Percentiles rank a stretch among this genome's conserved stretches.
These are phyloP conservation scores for Oreocharis arfaki DNA, from an alignment of 2,113 vertebrate species.

Conservation along the genomic window DNA sequence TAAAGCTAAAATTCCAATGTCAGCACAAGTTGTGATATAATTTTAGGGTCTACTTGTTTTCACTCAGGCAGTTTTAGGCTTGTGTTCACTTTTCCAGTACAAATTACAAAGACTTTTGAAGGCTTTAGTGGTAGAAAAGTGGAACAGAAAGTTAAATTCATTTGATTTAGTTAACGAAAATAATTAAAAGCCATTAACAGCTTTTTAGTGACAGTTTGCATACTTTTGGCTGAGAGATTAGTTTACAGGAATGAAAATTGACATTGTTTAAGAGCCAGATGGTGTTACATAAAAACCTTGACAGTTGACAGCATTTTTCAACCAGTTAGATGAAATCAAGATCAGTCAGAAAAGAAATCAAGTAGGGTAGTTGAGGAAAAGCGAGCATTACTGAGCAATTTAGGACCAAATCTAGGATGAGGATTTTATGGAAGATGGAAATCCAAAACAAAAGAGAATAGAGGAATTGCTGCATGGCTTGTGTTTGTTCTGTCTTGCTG, in stretches of 20 bases:
- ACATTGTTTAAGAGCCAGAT: constrained; percentile 24
- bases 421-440: not conserved
- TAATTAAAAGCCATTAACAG: not conserved
- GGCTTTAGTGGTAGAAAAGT: not conserved
- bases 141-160: not conserved
- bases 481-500: not conserved
- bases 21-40: not conserved
- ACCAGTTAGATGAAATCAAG: not conserved
- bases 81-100: not conserved
- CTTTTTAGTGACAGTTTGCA: not conserved
- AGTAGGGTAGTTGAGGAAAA: not conserved
- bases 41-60: not conserved
- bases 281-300: constrained; percentile 26
- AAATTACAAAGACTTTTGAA: not conserved
- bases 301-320: not conserved
- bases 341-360: constrained; percentile 18
- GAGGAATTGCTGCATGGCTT: not conserved
- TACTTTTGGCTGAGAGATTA: not conserved
- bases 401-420: not conserved
- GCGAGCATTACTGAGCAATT: not conserved
- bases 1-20: not conserved
- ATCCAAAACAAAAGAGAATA: not conserved
- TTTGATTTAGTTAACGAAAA: not conserved
- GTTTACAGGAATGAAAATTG: constrained; percentile 35
- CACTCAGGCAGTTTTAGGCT: not conserved